Percentiles rank a stretch among this genome's conserved stretches.
Conservation (phyloP, 2,113 vertebrate species). For the Peucedramus taeniatus region DNA sequence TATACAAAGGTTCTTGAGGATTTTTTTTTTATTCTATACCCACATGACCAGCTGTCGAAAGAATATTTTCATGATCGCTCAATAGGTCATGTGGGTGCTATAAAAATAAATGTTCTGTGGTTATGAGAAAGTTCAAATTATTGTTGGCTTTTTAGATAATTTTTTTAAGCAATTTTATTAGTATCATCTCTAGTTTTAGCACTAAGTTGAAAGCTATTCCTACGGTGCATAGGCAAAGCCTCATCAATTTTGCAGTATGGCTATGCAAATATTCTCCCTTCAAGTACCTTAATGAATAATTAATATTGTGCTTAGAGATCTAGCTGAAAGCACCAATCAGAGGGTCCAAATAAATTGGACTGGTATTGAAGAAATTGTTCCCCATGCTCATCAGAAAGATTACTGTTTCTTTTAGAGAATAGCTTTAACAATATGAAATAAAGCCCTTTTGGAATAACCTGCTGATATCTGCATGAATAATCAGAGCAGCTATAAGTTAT, state of each 20-base stretch:
- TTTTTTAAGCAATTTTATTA: constrained; percentile 38
- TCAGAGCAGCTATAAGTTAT: constrained; percentile 57
- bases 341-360: constrained; percentile 68
- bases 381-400: constrained; percentile 67
- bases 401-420: constrained; percentile 72
- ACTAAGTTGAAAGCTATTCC: constrained; percentile 56
- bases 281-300: constrained; percentile 73
- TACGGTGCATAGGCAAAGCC: constrained; percentile 43
- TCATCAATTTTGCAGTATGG: constrained; percentile 66
- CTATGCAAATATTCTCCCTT: constrained; percentile 69
- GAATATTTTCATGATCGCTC: constrained; percentile 58
- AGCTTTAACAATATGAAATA: constrained; percentile 65
- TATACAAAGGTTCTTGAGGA: constrained; percentile 51
- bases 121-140: constrained; percentile 68
- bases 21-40: constrained; percentile 4
- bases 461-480: constrained; percentile 67
- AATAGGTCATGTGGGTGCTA: constrained; percentile 53
- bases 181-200: constrained; percentile 57
- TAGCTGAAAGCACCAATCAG: constrained; percentile 65
- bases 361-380: constrained; percentile 70
- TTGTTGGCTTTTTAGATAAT: constrained; percentile 29
- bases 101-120: constrained; percentile 69
- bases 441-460: constrained; percentile 66
- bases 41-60: constrained; percentile 39
- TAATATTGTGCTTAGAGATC: constrained; percentile 73